phyloP scores from a whole-genome alignment of 1,140 invertebrate genomes.

The Rhopalosiphum padi region DNA sequence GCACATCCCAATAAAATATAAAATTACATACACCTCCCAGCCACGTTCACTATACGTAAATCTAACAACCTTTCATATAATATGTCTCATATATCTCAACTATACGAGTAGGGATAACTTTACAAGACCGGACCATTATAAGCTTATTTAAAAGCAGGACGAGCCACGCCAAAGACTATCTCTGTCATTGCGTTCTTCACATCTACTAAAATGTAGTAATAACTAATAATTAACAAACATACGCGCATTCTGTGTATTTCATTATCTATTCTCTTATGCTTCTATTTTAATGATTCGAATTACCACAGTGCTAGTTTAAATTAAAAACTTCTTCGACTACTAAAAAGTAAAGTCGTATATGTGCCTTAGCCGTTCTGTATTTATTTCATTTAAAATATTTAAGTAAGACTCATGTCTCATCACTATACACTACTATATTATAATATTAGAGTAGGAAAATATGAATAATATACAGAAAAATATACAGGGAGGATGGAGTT shows the following conservation, averaged over 20 bases:
- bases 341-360: not conserved
- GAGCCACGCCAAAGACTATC: not conserved
- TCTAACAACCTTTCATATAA: not conserved
- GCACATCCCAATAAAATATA: not conserved
- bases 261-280: too few relatives aligned
- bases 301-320: too few relatives aligned
- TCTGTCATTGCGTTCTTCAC: not conserved
- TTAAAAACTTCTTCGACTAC: too few relatives aligned
- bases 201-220: not conserved
- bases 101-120: not conserved
- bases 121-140: not conserved
- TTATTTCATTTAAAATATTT: not conserved
- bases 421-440: too few relatives aligned
- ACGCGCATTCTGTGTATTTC: too few relatives aligned
- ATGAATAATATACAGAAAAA: too few relatives aligned
- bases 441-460: too few relatives aligned
- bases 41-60: not conserved
- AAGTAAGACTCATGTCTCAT: too few relatives aligned
- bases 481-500: too few relatives aligned
- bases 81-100: not conserved
- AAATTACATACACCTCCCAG: not conserved
- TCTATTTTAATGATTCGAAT: too few relatives aligned
- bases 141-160: not conserved
- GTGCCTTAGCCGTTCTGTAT: not conserved
- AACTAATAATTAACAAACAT: not conserved